Conservation (phyloP, 2,797 vertebrate genomes). For the Luscinia luscinia region DNA sequence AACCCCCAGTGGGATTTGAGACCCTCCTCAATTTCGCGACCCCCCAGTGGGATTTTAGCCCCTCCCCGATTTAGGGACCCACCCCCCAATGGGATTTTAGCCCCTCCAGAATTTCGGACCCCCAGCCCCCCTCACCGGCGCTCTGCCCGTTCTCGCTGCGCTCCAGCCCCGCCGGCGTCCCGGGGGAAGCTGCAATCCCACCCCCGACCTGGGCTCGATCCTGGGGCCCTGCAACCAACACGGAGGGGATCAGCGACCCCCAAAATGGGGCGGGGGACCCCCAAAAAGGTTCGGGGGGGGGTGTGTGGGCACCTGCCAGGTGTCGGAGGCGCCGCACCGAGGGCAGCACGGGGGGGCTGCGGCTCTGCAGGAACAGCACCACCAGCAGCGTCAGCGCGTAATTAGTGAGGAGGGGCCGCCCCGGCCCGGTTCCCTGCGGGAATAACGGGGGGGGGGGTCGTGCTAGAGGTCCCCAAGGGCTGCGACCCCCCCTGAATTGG, state of each 20-base stretch:
- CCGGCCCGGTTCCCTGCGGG: constrained; percentile 84
- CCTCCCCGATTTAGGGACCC: neutral
- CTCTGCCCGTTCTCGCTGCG: constrained; percentile 84
- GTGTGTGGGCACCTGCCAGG: constrained; percentile 79
- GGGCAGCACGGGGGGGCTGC: constrained; percentile 84
- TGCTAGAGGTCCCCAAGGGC: too few relatives aligned
- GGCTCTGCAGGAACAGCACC: constrained; percentile 90
- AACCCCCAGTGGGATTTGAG: neutral
- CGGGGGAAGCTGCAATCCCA: constrained; percentile 93
- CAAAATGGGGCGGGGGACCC: accelerated
- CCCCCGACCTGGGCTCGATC: constrained; percentile 83
- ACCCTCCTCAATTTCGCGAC: neutral
- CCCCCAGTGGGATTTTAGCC: too few relatives aligned
- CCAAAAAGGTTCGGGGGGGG: neutral
- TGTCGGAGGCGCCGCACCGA: constrained; percentile 80
- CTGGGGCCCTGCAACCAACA: constrained; percentile 77
- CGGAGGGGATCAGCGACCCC: neutral
- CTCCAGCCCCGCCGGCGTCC: constrained; percentile 79
- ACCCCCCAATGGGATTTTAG: neutral
- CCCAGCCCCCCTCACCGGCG: constrained; percentile 79
- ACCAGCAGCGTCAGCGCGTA: constrained; percentile 91
- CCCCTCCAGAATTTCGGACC: too few relatives aligned
- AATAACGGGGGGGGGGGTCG: neutral
- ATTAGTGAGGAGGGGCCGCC: constrained; percentile 89
- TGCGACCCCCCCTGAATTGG: neutral